Evolutionary conservation across 2,113 vertebrate genomes (phyloP).

Genomic region (Istiophorus platypterus): DNA sequence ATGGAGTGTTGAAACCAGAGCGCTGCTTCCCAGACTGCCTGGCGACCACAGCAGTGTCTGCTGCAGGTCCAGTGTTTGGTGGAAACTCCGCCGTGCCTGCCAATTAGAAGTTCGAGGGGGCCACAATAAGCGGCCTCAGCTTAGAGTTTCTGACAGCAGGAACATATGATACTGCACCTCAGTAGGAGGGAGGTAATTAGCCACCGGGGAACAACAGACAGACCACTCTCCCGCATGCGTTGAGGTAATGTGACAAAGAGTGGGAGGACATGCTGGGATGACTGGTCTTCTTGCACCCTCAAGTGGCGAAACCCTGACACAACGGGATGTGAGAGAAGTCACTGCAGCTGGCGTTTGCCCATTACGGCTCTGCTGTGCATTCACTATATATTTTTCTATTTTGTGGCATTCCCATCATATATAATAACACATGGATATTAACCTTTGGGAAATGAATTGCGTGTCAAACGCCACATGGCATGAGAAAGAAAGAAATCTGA

Average conservation of each 20-base stretch:
- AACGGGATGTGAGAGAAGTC: conserved; percentile 7
- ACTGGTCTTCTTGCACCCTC: conserved; percentile 68
- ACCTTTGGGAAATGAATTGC: background rate
- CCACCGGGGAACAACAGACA: conserved; percentile 57
- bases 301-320: conserved; percentile 55
- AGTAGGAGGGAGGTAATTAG: conserved; percentile 57
- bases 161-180: conserved; percentile 62
- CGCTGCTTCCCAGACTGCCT: conserved; percentile 23
- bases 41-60: background rate
- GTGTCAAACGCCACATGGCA: background rate
- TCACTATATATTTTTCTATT: background rate
- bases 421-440: background rate
- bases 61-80: conserved; percentile 23
- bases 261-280: background rate
- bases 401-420: background rate
- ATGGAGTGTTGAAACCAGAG: conserved; percentile 6
- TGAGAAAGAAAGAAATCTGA: background rate
- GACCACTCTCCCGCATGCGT: background rate
- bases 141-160: conserved; percentile 47
- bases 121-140: conserved; percentile 38
- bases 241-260: background rate
- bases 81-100: conserved; percentile 15
- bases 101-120: conserved; percentile 28
- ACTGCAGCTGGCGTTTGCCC: background rate
- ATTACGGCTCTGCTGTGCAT: background rate